Evolutionary conservation across 2,888 invertebrate genomes (phyloP).

Genomic region (Antheraea assamensis): DNA sequence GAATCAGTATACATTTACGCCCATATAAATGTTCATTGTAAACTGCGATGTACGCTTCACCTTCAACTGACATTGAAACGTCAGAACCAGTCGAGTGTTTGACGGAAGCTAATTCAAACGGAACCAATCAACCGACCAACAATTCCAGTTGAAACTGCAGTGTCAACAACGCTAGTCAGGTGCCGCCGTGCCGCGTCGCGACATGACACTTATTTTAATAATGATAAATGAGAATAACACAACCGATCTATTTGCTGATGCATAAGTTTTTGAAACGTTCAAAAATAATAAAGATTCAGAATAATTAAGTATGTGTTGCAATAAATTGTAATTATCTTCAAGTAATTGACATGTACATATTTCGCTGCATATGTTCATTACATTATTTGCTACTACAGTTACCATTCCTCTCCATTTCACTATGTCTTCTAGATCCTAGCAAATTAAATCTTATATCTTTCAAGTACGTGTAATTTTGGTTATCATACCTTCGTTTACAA

Average conservation of each 20-base stretch:
- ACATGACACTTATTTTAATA: background rate
- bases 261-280: background rate
- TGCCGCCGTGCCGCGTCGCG: background rate
- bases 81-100: background rate
- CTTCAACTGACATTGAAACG: background rate
- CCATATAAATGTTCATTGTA: slow-evolving; percentile 5
- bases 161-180: slow-evolving; percentile 9
- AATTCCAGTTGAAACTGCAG: background rate
- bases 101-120: slow-evolving; percentile 8
- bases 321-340: background rate
- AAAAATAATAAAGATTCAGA: background rate
- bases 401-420: too few species aligned
- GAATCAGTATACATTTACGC: background rate
- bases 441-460: too few species aligned
- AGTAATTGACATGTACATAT: background rate
- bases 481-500: too few species aligned
- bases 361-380: too few species aligned
- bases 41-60: background rate
- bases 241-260: background rate
- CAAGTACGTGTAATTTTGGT: too few species aligned
- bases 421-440: too few species aligned
- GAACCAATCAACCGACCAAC: background rate
- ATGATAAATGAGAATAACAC: slow-evolving; percentile 8
- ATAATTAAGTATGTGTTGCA: background rate
- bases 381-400: too few species aligned